A percentile compares a stretch with the other conserved stretches of the same genome.
phyloP scores from a whole-genome alignment of 2,113 vertebrate genomes.

The Oryzias javanicus region DNA sequence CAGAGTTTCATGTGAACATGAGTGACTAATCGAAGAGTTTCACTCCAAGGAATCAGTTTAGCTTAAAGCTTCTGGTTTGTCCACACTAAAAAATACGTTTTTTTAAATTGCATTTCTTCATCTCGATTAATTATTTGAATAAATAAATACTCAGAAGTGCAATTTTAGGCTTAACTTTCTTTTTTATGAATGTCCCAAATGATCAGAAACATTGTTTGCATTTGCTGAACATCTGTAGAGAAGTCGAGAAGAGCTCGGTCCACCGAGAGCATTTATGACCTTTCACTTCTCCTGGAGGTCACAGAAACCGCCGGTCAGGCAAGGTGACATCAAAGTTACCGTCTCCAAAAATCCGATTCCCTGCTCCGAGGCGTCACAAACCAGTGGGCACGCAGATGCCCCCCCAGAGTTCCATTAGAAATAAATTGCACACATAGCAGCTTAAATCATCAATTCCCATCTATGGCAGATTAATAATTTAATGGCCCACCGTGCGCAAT shows the following conservation, averaged over 20 bases:
- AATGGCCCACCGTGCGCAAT: slow-evolving; percentile 33
- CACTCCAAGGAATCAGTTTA: not conserved
- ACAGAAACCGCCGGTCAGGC: slow-evolving; percentile 13
- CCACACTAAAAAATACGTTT: no score
- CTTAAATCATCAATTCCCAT: slow-evolving; percentile 44
- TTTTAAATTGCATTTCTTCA: no score
- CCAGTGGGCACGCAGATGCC: slow-evolving; percentile 2
- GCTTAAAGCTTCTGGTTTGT: no score
- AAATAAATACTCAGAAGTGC: no score
- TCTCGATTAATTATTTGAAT: no score
- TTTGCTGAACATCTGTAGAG: no score
- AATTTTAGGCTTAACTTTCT: no score
- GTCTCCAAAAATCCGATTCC: slow-evolving; percentile 13
- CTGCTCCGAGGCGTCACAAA: slow-evolving; percentile 16
- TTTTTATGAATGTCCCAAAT: no score
- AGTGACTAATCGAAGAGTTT: slow-evolving; percentile 16
- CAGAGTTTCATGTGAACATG: no score
- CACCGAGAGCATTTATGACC: slow-evolving; percentile 22
- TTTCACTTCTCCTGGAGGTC: slow-evolving; percentile 21
- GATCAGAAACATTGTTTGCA: no score
- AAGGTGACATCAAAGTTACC: slow-evolving; percentile 36
- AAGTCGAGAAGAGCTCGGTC: slow-evolving; percentile 1
- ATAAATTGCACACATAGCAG: slow-evolving; percentile 26
- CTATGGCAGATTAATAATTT: slow-evolving; percentile 51
- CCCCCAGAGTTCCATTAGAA: slow-evolving; percentile 28